phyloP scores from a whole-genome alignment of 2,888 invertebrate genomes.

The Clitarchus hookeri region DNA sequence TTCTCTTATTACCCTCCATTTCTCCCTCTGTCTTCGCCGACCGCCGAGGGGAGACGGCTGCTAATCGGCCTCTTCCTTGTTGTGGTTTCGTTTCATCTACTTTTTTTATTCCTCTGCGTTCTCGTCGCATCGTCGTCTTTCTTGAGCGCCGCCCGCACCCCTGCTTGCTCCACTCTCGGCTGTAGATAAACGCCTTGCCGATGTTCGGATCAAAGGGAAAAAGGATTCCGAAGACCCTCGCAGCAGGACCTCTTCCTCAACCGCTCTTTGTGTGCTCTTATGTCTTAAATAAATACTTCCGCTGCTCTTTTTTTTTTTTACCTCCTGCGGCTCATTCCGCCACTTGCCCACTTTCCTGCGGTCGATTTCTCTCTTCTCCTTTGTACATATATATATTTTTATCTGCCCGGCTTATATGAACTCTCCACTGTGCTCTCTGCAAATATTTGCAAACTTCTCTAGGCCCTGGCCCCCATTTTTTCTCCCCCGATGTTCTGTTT shows the following conservation, averaged over 20 bases:
- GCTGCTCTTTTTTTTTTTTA: conserved; percentile 34
- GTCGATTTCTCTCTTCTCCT: neutral
- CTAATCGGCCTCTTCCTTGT: conserved; percentile 10
- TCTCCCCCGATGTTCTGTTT: conserved; percentile 34
- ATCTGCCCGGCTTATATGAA: conserved; percentile 40
- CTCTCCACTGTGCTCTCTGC: conserved; percentile 40
- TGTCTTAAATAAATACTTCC: conserved; percentile 40
- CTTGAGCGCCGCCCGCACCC: neutral
- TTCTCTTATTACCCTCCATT: conserved; percentile 9
- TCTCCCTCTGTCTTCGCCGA: neutral
- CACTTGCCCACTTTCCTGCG: conserved; percentile 14
- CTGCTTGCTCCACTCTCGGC: neutral
- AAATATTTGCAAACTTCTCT: conserved; percentile 41
- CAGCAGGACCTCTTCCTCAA: neutral
- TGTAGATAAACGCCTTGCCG: conserved; percentile 14
- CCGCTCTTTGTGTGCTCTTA: conserved; percentile 16
- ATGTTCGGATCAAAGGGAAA: conserved; percentile 9
- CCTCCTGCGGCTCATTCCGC: conserved; percentile 19
- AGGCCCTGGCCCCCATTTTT: conserved; percentile 12
- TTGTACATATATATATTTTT: conserved; percentile 32
- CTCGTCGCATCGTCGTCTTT: neutral
- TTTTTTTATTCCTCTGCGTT: neutral
- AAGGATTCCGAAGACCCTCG: neutral
- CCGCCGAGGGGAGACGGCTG: conserved; percentile 1
- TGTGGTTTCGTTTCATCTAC: neutral